phyloP scores from a whole-genome alignment of 2,888 invertebrate species.

The Serripes groenlandicus region DNA sequence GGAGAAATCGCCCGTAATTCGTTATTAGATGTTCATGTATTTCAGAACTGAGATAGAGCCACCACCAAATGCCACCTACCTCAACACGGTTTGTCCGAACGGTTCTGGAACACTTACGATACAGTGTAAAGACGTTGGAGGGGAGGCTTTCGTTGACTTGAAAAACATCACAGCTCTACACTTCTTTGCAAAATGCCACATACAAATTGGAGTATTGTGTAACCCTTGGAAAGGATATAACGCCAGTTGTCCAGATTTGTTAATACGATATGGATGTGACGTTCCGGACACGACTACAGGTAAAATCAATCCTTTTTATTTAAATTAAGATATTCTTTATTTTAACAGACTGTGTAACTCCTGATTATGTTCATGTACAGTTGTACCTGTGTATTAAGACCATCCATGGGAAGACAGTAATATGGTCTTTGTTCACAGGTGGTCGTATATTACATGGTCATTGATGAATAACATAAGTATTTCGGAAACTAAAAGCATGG shows the following conservation, averaged over 20 bases:
- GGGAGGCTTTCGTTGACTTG: not conserved
- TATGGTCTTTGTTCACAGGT: too few species aligned
- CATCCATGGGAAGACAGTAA: too few species aligned
- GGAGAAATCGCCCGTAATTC: too few species aligned
- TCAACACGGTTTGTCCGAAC: not conserved
- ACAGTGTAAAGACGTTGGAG: not conserved
- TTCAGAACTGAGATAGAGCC: conserved; percentile 21
- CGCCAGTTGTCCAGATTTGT: conserved; percentile 5
- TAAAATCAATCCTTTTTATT: too few species aligned
- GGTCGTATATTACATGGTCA: too few species aligned
- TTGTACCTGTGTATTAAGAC: too few species aligned
- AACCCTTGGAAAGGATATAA: not conserved
- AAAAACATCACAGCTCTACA: not conserved
- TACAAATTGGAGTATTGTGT: not conserved
- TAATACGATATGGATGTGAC: conserved; percentile 12
- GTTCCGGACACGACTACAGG: conserved; percentile 16
- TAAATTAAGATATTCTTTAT: too few species aligned
- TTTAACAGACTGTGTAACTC: too few species aligned
- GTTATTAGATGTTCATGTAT: too few species aligned
- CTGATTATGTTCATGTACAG: too few species aligned
- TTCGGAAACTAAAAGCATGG: too few species aligned
- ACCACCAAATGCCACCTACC: conserved; percentile 16
- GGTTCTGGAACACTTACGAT: not conserved
- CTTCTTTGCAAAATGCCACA: not conserved
- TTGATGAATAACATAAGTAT: too few species aligned